A percentile compares a stretch with the other conserved stretches of the same genome.
Evolutionary conservation across 30 jellyfish, hydroid and myxozoan genomes (phyloP).

Genomic region (Calvadosia cruxmelitensis): DNA sequence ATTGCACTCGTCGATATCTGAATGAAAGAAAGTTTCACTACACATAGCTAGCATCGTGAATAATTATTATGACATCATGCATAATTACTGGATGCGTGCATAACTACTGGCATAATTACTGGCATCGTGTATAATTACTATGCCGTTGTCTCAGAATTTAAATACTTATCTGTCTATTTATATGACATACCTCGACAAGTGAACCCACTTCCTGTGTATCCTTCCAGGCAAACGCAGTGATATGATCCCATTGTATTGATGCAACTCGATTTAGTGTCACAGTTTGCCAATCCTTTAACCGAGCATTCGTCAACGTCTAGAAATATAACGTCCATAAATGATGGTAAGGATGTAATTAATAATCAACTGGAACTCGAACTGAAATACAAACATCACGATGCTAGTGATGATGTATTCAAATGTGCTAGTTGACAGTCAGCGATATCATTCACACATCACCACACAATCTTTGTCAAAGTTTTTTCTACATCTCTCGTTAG

Average conservation of each 20-base stretch:
- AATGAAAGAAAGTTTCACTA: background rate
- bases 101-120: background rate
- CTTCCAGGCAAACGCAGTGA: background rate
- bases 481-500: too few relatives aligned
- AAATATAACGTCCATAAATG: too few relatives aligned
- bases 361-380: too few relatives aligned
- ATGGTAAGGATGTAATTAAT: too few relatives aligned
- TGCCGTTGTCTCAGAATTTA: background rate
- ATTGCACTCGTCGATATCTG: slow-evolving; percentile 79
- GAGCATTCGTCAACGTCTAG: background rate
- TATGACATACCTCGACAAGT: background rate
- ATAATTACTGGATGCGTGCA: background rate
- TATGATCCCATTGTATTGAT: background rate
- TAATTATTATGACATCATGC: background rate
- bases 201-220: background rate
- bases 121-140: background rate
- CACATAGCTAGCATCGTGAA: background rate
- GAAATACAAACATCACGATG: too few relatives aligned
- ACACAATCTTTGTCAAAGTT: too few relatives aligned
- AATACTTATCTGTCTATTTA: too few relatives aligned
- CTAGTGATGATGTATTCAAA: too few relatives aligned
- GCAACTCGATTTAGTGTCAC: background rate
- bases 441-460: too few relatives aligned
- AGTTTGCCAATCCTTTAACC: background rate
- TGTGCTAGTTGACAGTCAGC: too few relatives aligned